Conservation (phyloP, 1,140 invertebrate species). For the Zaprionus kolodkinae region DNA sequence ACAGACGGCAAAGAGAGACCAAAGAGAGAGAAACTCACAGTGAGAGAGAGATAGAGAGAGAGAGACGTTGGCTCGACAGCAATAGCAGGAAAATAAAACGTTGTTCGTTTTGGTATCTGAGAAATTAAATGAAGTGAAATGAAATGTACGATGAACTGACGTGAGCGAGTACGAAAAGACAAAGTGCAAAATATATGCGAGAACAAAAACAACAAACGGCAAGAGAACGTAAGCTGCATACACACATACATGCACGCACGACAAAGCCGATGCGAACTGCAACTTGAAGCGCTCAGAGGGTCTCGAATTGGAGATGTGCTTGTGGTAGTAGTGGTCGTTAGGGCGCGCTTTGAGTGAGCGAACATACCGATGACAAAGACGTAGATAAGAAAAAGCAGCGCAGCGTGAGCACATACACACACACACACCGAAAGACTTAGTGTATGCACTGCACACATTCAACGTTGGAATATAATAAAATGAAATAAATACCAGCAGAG, state of each 20-base stretch:
- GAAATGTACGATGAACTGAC: slow-evolving; percentile 81
- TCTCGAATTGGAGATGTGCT: slow-evolving; percentile 33
- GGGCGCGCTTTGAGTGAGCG: slow-evolving; percentile 76
- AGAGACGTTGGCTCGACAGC: slow-evolving; percentile 26
- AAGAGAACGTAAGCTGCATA: slow-evolving; percentile 11
- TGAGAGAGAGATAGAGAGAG: slow-evolving; percentile 4
- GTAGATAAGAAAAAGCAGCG: slow-evolving; percentile 80
- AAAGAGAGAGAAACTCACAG: slow-evolving; percentile 14
- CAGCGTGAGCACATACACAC: slow-evolving; percentile 58
- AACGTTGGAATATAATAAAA: slow-evolving; percentile 78
- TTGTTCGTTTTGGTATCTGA: slow-evolving; percentile 81
- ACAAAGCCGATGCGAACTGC: slow-evolving; percentile 62
- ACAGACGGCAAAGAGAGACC: not conserved
- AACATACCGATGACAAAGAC: slow-evolving; percentile 77
- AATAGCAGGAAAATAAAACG: slow-evolving; percentile 69
- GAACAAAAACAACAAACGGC: slow-evolving; percentile 9
- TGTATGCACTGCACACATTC: slow-evolving; percentile 21
- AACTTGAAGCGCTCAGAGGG: slow-evolving; percentile 69
- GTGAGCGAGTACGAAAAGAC: slow-evolving; percentile 53
- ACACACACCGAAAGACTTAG: not conserved
- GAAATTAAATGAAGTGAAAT: slow-evolving; percentile 83
- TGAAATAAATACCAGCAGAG: slow-evolving; percentile 53
- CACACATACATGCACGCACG: slow-evolving; percentile 57
- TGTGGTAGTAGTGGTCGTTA: slow-evolving; percentile 74
- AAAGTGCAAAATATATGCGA: slow-evolving; percentile 47